These are phyloP conservation scores for Drosophila mojavensis DNA, from an alignment of 1,140 invertebrate genomes.

Conservation along the genomic window DNA sequence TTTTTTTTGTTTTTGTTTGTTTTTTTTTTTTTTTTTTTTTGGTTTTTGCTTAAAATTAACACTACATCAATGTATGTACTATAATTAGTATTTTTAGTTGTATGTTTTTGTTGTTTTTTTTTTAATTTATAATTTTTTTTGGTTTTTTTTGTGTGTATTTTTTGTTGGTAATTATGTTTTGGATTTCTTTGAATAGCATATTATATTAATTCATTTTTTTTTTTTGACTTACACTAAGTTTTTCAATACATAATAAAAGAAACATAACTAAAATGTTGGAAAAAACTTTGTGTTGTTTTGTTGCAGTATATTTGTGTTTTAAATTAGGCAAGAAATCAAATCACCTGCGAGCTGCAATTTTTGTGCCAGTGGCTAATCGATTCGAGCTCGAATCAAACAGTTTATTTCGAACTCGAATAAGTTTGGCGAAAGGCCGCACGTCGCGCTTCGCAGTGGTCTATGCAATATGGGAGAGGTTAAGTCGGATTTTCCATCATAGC, in stretches of 20 bases:
- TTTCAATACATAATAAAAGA: constrained; percentile 70
- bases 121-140: constrained; percentile 58
- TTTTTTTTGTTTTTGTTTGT: too few species aligned
- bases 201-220: constrained; percentile 62
- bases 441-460: constrained; percentile 34
- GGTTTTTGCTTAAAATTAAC: constrained; percentile 70
- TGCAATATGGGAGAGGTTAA: constrained; percentile 51
- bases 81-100: constrained; percentile 82
- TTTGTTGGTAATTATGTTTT: constrained; percentile 81
- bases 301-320: constrained; percentile 59
- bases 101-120: constrained; percentile 42
- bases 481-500: constrained; percentile 32
- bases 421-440: constrained; percentile 38
- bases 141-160: constrained; percentile 39
- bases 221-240: constrained; percentile 52
- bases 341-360: constrained; percentile 73
- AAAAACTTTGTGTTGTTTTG: constrained; percentile 55
- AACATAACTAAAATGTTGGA: constrained; percentile 62
- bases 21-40: too few species aligned
- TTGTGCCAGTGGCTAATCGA: constrained; percentile 71
- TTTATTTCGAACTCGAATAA: constrained; percentile 29
- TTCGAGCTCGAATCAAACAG: constrained; percentile 35
- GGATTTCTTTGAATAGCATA: constrained; percentile 83
- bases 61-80: constrained; percentile 83
- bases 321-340: constrained; percentile 64